Evolutionary conservation across 2,113 vertebrate species (phyloP).

Genomic region (Pteropus alecto): DNA sequence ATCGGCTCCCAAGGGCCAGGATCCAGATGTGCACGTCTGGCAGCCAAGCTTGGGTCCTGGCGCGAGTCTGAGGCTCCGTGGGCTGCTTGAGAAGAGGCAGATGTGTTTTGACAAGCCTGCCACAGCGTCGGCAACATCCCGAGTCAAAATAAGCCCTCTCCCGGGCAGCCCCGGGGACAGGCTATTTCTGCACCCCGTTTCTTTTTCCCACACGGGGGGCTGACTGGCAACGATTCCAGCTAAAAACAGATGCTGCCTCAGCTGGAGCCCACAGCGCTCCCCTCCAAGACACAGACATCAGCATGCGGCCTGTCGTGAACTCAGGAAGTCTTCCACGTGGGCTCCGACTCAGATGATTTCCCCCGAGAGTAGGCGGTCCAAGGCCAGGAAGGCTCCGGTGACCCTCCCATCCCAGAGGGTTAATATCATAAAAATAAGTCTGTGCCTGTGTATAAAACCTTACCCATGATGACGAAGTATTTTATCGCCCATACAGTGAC

Average conservation of each 20-base stretch:
- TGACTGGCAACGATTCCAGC: conserved; percentile 38
- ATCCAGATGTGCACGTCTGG: conserved; percentile 61
- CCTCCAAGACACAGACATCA: background rate
- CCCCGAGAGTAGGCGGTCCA: background rate
- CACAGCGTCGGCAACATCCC: conserved; percentile 55
- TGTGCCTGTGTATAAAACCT: accelerated
- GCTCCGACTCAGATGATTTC: background rate
- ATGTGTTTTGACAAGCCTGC: conserved; percentile 75
- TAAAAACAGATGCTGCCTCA: conserved; percentile 70
- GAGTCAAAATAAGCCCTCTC: conserved; percentile 78
- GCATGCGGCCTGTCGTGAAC: background rate
- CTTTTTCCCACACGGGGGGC: conserved; percentile 25
- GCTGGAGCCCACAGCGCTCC: conserved; percentile 41
- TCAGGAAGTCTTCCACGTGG: background rate
- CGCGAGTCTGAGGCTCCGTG: background rate
- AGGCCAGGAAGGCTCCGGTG: background rate
- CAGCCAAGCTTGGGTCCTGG: conserved; percentile 20
- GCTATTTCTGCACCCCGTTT: conserved; percentile 61
- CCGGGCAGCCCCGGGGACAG: conserved; percentile 70
- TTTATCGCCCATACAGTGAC: background rate
- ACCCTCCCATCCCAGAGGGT: background rate
- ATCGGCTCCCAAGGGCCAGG: background rate
- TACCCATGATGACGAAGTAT: accelerated
- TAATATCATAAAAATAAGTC: background rate
- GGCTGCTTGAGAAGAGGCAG: conserved; percentile 61